Conservation (phyloP, 2,888 invertebrate genomes). For the Ellobium chinense region DNA sequence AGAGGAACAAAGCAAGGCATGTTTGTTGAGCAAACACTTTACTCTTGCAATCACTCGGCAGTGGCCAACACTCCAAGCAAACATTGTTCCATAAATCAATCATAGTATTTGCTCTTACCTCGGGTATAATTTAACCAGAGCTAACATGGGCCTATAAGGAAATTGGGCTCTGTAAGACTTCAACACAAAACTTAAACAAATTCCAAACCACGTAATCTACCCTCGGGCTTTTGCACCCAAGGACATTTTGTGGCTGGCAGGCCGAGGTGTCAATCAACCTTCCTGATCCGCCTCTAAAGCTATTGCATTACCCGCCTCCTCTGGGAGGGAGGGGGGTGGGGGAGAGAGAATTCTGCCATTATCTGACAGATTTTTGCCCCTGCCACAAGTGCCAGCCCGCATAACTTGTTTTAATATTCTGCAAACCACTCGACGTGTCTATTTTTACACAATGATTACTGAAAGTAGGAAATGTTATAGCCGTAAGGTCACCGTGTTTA, state of each 20-base stretch:
- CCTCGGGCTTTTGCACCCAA: constrained; percentile 11
- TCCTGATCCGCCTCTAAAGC: not conserved
- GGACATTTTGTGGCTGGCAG: not conserved
- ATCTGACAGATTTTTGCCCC: no score
- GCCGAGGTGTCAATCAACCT: not conserved
- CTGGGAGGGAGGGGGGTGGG: not conserved
- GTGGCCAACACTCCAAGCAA: constrained; percentile 39
- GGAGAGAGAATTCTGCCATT: not conserved
- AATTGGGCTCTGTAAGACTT: constrained; percentile 8
- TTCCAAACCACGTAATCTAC: constrained; percentile 10
- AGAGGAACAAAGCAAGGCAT: constrained; percentile 23
- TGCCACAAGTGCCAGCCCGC: not conserved
- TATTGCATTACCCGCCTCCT: not conserved
- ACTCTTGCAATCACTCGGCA: constrained; percentile 27
- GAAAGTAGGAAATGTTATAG: no score
- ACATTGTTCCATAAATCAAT: constrained; percentile 44
- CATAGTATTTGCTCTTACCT: constrained; percentile 35
- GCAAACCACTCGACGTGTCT: not conserved
- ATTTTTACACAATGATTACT: not conserved
- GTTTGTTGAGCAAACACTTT: constrained; percentile 28
- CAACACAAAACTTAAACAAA: not conserved
- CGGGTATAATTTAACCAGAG: constrained; percentile 27
- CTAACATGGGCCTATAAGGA: constrained; percentile 29
- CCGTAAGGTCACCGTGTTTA: not conserved
- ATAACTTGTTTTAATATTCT: not conserved